Evolutionary conservation across 2,113 vertebrate genomes (phyloP), one percentile per base, ranked within the genome.

Genomic region (Sylvietta virens): DNA sequence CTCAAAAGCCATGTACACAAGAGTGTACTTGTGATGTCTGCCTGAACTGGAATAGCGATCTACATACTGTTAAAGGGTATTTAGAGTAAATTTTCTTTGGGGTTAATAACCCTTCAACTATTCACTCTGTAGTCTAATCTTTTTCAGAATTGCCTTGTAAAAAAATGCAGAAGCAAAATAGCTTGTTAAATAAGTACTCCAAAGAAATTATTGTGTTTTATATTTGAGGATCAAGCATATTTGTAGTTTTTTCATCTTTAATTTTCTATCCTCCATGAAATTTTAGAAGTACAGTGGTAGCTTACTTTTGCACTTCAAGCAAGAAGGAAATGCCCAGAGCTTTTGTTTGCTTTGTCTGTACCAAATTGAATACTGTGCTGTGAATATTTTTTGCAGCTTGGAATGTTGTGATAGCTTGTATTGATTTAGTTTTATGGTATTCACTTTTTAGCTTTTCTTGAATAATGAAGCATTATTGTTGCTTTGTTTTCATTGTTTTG

Each of bases 21-120:
- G 89, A 92, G 92, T 73, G 70, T 95, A 95, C 91, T 96, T 97
- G 89, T 95, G 93, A 82, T 97, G 94, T 90, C 70, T 95, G 93
- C 66, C 96, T 96, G 87, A 95, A 94, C 94, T 92, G 93, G 87
- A 90, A 94, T 86, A 83, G 95, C 92, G 90, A 94, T 95, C 86
- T 90, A 77, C 91, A 92, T 88, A 96, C 91, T 86, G 79, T 92
- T 91, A 87, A 86, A 94, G 85, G 82, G 71, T 88, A 93, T 96
- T 94, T 96, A 90, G 83, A 90, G 86, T 84, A 94, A 95, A 96
- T 96, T 96, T 94, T 95, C 83, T 96, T 86, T 79, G 80, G 91
- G 91, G 86, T 96, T 95, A 94, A 95, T 95, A 95, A 96, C 88
- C 84, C 93, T 95, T 91, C 89, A 94, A 94, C 92, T 88, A 71